phyloP scores from a whole-genome alignment of 2,888 invertebrate species.

The Agrochola lychnidis region DNA sequence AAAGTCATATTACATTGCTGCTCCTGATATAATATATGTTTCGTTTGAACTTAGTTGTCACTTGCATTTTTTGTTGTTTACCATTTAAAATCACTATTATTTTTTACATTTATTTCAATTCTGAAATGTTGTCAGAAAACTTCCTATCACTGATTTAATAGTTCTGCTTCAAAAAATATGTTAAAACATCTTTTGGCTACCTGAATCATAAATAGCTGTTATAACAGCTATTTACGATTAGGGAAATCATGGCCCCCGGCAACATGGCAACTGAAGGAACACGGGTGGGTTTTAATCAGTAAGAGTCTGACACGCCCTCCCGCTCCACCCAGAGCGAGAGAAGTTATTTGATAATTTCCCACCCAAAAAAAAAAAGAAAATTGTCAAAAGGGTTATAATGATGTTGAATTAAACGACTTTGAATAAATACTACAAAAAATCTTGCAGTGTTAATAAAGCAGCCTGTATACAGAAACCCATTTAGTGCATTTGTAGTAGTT shows the following conservation, averaged over 20 bases:
- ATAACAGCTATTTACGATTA: not conserved
- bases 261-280: too few relatives aligned
- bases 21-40: not conserved
- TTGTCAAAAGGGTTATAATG: not conserved
- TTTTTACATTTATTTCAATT: not conserved
- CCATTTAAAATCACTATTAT: not conserved
- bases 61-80: too few relatives aligned
- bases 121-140: not conserved
- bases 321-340: too few relatives aligned
- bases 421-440: not conserved
- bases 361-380: too few relatives aligned
- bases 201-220: too few relatives aligned
- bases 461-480: conserved; percentile 72
- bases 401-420: not conserved
- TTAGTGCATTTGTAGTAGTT: conserved; percentile 76
- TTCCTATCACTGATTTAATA: not conserved
- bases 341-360: too few relatives aligned
- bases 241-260: too few relatives aligned
- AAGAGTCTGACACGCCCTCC: too few relatives aligned
- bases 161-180: not conserved
- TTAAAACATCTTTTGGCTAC: too few relatives aligned
- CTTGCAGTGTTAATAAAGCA: conserved; percentile 54
- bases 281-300: too few relatives aligned
- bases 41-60: not conserved
- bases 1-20: not conserved